Evolutionary conservation across 2,113 vertebrate genomes (phyloP).

Genomic region (Mus pahari): DNA sequence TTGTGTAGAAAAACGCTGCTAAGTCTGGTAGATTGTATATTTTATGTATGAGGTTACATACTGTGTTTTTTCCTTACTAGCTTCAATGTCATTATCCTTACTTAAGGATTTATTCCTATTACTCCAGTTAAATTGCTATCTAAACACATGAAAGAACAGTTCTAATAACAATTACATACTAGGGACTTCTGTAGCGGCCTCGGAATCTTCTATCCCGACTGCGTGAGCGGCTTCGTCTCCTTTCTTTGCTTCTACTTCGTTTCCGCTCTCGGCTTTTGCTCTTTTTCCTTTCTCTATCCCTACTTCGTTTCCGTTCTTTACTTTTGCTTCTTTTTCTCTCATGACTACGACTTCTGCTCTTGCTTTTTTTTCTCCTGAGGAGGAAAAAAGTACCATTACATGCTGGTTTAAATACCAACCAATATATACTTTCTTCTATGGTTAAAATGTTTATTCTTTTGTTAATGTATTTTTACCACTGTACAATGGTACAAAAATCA

Average conservation of each 20-base stretch:
- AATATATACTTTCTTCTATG: conserved; percentile 53
- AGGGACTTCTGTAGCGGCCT: conserved; percentile 94
- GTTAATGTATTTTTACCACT: background rate
- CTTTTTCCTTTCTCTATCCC: conserved; percentile 91
- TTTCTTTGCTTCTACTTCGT: conserved; percentile 93
- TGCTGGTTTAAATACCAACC: background rate
- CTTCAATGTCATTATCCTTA: conserved; percentile 14
- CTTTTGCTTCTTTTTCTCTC: conserved; percentile 94
- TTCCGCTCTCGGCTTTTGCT: conserved; percentile 94
- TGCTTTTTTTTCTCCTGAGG: conserved; percentile 95
- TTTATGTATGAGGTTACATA: background rate
- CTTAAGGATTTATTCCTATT: background rate
- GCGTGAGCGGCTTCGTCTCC: conserved; percentile 92
- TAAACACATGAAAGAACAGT: background rate
- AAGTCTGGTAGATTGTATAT: background rate
- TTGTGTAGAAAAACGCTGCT: background rate
- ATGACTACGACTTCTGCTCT: conserved; percentile 94
- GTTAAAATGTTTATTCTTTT: conserved; percentile 45
- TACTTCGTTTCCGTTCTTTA: conserved; percentile 93
- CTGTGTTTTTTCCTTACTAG: background rate
- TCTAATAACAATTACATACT: conserved; percentile 89
- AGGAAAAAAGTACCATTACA: conserved; percentile 23
- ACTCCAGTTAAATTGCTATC: background rate
- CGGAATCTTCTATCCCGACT: conserved; percentile 93
- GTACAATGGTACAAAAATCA: conserved; percentile 31